Conservation (phyloP, 2,888 invertebrate species). For the Sinelater perroti region DNA sequence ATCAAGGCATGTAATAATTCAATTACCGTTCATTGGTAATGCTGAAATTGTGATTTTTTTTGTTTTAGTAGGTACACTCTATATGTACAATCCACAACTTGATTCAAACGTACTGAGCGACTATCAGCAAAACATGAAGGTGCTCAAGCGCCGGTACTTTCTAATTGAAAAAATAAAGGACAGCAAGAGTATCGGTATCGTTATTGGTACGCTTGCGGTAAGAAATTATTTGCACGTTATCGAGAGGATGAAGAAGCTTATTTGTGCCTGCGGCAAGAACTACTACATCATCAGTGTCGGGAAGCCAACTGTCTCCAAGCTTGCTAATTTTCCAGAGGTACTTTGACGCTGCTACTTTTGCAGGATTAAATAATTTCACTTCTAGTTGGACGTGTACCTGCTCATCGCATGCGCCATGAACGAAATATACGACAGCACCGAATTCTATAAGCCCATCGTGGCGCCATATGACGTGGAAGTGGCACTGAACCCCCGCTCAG, state of each 20-base stretch:
- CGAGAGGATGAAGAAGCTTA: conserved; percentile 74
- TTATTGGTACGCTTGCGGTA: conserved; percentile 91
- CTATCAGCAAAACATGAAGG: conserved; percentile 62
- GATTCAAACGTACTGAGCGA: conserved; percentile 54
- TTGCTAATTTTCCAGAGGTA: conserved; percentile 95
- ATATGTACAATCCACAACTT: conserved; percentile 64
- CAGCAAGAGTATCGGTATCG: conserved; percentile 84
- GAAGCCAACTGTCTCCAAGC: conserved; percentile 91
- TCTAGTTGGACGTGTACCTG: conserved; percentile 89
- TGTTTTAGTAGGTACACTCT: too few species aligned
- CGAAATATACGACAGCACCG: conserved; percentile 81
- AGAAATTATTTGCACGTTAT: conserved; percentile 80
- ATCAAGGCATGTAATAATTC: conserved; percentile 46
- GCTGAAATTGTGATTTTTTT: too few species aligned
- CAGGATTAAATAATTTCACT: conserved; percentile 34
- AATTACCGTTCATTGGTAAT: too few species aligned
- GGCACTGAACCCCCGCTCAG: conserved; percentile 71
- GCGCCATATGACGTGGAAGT: conserved; percentile 93
- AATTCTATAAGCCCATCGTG: conserved; percentile 89
- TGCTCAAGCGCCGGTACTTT: conserved; percentile 82
- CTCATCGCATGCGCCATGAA: conserved; percentile 93
- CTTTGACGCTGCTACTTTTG: too few species aligned
- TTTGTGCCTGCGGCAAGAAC: conserved; percentile 81
- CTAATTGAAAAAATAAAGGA: conserved; percentile 92
- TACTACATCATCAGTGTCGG: conserved; percentile 93